A percentile compares a stretch with the other conserved stretches of the same genome.
phyloP scores from a whole-genome alignment of 2,888 invertebrate genomes.

The Ichneumoninae sp. region DNA sequence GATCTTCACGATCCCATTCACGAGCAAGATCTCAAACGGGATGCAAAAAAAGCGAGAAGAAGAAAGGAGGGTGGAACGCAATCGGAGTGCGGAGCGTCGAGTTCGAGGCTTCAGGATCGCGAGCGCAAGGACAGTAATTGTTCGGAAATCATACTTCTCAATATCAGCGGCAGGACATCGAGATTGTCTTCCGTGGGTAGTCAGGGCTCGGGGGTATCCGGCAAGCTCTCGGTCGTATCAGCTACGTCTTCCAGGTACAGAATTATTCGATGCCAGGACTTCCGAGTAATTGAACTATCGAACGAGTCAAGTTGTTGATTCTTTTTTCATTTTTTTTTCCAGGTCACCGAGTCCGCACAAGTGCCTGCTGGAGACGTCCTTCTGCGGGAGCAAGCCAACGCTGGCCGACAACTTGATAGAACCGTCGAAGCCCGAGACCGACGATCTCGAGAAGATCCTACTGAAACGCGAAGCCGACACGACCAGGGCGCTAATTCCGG shows the following conservation, averaged over 20 bases:
- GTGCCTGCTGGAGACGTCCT: slow-evolving; percentile 95
- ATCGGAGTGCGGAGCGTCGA: slow-evolving; percentile 82
- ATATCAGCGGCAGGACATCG: slow-evolving; percentile 91
- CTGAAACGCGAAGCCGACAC: slow-evolving; percentile 88
- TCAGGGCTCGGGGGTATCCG: slow-evolving; percentile 89
- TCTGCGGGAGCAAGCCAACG: slow-evolving; percentile 93
- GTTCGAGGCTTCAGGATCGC: slow-evolving; percentile 85
- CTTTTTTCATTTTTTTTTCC: slow-evolving; percentile 8
- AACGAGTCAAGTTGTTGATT: background rate
- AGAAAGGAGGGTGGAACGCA: slow-evolving; percentile 82
- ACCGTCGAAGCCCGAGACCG: slow-evolving; percentile 86
- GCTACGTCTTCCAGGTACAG: slow-evolving; percentile 81
- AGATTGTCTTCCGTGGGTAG: slow-evolving; percentile 93
- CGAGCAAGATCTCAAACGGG: slow-evolving; percentile 80
- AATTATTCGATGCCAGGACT: background rate
- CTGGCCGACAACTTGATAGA: slow-evolving; percentile 81
- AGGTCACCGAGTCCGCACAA: slow-evolving; percentile 96
- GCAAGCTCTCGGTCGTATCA: slow-evolving; percentile 81
- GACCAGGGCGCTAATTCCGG: slow-evolving; percentile 88
- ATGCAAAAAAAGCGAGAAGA: slow-evolving; percentile 81
- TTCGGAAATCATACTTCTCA: slow-evolving; percentile 91
- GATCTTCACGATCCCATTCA: slow-evolving; percentile 90
- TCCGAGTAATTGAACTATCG: background rate
- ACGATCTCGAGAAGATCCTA: slow-evolving; percentile 86
- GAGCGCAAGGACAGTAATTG: slow-evolving; percentile 91